Base-by-base conservation (phyloP, 2,888 invertebrate genomes). In the Nomada fucata region DNA sequence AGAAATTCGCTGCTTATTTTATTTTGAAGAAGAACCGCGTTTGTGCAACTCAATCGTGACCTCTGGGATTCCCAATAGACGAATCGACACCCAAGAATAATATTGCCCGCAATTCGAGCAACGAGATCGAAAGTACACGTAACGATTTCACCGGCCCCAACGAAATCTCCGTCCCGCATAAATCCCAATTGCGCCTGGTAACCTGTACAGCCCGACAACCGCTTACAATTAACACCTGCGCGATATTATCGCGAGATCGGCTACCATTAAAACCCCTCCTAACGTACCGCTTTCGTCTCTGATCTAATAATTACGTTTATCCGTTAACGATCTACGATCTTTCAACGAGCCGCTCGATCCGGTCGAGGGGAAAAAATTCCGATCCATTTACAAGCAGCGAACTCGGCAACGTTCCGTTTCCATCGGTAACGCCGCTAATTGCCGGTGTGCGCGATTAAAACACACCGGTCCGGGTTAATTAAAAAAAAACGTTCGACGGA, bases 301-400 rank as follows among this genome's bases (percentile, higher is more conserved):
- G 26, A 47, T 70, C 69, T 70, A 70, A 70, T n/a, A 59, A 1
- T 59, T 47, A 26, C n/a, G 57, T 15, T 26, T 36, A 67, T 67
- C 52, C 7, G 2, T 44, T 44, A n/a, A 1, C 44, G 13, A 23
- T 29, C 29, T 59, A 26, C 26, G 11, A 59, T 23, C 26, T 47
- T 11, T 10, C 55, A n/a, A 55, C n/a, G 4, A n/a, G 20, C 20
- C 9, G 11, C 20, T 47, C 47, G 15, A 47, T 11, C 47, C 15
- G 15, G 15, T 15, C 15, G 15, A 47, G 3, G 2, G 10, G 29
- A n/a, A n/a, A 36, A 0, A 13, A 26, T 18, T 5, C 18, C 10
- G 15, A 10, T 0, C 18, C 18, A 26, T 18, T 2, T 20, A 11
- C 9, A 1, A 5, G 13, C 9, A 4, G 44, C 0, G 47, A 15